Percentiles rank a stretch among this genome's conserved stretches.
Evolutionary conservation across 2,113 vertebrate species (phyloP).

Genomic region (Vulpes lagopus): DNA sequence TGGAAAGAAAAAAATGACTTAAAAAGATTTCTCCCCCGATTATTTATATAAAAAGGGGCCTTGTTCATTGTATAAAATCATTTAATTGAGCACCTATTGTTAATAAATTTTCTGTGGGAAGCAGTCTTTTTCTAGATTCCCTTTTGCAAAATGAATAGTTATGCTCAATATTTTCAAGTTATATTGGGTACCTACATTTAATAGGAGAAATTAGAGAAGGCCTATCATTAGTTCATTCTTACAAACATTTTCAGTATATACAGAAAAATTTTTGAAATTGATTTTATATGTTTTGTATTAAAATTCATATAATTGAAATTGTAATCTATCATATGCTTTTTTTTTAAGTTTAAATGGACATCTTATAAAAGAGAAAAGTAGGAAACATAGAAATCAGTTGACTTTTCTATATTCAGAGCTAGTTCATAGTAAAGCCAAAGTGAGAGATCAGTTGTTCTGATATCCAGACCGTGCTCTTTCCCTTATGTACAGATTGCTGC

Average conservation of each 20-base stretch:
- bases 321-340: slow-evolving; percentile 59
- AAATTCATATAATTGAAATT: slow-evolving; percentile 71
- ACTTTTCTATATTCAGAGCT: background rate
- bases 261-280: slow-evolving; percentile 56
- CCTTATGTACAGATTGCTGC: background rate
- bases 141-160: slow-evolving; percentile 49
- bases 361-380: background rate
- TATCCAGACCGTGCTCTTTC: background rate
- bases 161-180: slow-evolving; percentile 61
- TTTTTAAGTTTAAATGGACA: slow-evolving; percentile 34
- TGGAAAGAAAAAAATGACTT: background rate
- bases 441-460: background rate
- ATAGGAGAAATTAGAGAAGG: slow-evolving; percentile 7
- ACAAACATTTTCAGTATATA: slow-evolving; percentile 36
- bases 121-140: slow-evolving; percentile 62
- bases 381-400: background rate
- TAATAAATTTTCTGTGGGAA: slow-evolving; percentile 72
- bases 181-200: slow-evolving; percentile 26
- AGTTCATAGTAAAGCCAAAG: background rate
- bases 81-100: slow-evolving; percentile 64
- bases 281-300: slow-evolving; percentile 79
- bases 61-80: slow-evolving; percentile 64
- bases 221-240: slow-evolving; percentile 25
- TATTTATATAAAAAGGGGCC: slow-evolving; percentile 54
- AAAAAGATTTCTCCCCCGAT: background rate